phyloP scores from a whole-genome alignment of 2,113 vertebrate genomes.

The Merops nubicus region DNA sequence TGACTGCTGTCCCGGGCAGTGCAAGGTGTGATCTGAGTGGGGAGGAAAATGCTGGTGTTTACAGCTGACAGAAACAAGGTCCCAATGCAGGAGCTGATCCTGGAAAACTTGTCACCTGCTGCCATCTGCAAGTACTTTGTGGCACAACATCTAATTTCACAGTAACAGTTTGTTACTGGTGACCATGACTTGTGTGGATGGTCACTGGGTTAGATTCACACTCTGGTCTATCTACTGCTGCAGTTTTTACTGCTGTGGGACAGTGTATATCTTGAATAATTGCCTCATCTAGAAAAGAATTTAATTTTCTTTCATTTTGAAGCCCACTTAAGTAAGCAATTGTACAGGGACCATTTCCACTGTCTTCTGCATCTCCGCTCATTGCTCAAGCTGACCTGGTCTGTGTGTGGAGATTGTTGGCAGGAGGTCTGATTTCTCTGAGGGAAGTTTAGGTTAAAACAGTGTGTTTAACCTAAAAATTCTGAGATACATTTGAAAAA shows the following conservation, averaged over 20 bases:
- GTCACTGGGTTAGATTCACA: background rate
- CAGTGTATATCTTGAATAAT: background rate
- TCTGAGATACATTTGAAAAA: background rate
- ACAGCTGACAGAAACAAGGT: background rate
- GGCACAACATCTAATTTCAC: background rate
- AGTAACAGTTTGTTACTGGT: background rate
- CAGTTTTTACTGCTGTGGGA: background rate
- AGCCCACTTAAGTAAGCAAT: background rate
- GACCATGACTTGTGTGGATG: accelerated
- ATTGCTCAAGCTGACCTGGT: background rate
- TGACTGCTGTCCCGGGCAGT: background rate
- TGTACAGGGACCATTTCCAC: background rate
- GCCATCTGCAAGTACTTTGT: conserved; percentile 12
- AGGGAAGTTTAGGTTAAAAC: background rate
- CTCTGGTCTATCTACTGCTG: background rate
- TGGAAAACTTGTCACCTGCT: conserved; percentile 17
- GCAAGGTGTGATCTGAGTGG: background rate
- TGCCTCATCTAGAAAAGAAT: background rate
- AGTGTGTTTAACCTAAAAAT: background rate
- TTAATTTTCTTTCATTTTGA: background rate
- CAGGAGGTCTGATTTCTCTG: background rate
- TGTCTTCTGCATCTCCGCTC: background rate
- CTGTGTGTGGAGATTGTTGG: background rate
- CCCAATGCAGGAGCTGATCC: background rate
- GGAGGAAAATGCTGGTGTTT: background rate